Conservation (phyloP, 2,797 vertebrate species). For the Eulemur mongoz region DNA sequence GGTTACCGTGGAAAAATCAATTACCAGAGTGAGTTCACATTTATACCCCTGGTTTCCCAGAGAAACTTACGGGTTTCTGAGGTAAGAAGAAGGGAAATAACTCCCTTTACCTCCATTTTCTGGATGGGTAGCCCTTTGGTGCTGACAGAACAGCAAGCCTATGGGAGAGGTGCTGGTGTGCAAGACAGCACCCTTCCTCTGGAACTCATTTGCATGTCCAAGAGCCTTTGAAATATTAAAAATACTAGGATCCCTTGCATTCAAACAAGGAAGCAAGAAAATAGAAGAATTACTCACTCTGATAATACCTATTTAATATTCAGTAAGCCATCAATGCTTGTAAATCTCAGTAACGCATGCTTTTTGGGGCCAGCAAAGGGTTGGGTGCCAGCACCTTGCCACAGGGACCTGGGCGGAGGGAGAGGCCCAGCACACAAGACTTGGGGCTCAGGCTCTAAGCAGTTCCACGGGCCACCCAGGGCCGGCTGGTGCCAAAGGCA, state of each 20-base stretch:
- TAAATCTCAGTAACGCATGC: neutral
- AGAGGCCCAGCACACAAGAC: neutral
- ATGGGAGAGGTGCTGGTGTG: neutral
- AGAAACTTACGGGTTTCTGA: neutral
- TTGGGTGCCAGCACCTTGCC: neutral
- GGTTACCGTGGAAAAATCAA: neutral
- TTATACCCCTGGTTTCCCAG: neutral
- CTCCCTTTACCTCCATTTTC: neutral
- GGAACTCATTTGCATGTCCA: neutral
- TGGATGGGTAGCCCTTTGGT: neutral
- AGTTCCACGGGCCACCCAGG: neutral
- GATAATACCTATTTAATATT: neutral
- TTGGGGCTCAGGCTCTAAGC: neutral
- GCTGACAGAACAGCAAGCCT: neutral
- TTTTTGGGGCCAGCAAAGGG: neutral
- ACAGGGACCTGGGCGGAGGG: neutral
- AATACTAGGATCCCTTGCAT: neutral
- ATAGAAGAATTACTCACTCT: neutral
- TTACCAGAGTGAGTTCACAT: neutral
- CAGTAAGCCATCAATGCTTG: neutral
- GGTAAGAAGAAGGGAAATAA: neutral
- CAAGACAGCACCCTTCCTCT: neutral
- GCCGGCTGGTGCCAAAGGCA: neutral
- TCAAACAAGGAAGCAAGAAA: conserved; percentile 10
- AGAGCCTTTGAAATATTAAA: conserved; percentile 3